Percentiles rank a stretch among this genome's conserved stretches.
Conservation (phyloP, 2,888 invertebrate species). For the Priocnemis perturbator region DNA sequence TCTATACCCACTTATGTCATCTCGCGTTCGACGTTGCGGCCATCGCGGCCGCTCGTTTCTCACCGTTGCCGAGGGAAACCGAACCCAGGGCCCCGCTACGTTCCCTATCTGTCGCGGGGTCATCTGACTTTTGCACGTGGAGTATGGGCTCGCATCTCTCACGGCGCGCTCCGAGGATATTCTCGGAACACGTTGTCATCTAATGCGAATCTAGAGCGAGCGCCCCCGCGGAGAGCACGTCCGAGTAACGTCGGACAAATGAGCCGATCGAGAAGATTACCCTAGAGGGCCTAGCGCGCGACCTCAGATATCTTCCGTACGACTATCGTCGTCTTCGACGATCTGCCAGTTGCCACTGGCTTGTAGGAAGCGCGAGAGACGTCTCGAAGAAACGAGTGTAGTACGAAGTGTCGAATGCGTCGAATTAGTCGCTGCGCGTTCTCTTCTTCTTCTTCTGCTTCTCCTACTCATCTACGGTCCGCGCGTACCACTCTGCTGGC, state of each 20-base stretch:
- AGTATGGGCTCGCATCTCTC: conserved; percentile 42
- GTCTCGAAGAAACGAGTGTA: too few relatives aligned
- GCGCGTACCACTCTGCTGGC: background rate
- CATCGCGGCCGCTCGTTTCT: conserved; percentile 41
- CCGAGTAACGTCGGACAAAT: conserved; percentile 48
- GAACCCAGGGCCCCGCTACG: conserved; percentile 47
- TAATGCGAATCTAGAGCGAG: conserved; percentile 63
- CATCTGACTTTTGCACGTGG: conserved; percentile 64
- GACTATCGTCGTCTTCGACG: too few relatives aligned
- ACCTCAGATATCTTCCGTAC: too few relatives aligned
- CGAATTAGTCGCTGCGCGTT: too few relatives aligned
- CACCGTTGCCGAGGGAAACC: conserved; percentile 37
- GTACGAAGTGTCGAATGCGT: too few relatives aligned
- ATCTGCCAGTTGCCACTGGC: too few relatives aligned
- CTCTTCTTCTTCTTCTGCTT: too few relatives aligned
- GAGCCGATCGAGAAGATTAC: conserved; percentile 51
- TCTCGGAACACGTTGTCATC: conserved; percentile 63
- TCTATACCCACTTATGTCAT: too few relatives aligned
- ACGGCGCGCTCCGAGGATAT: conserved; percentile 43
- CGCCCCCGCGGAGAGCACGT: conserved; percentile 45
- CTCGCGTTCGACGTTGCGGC: too few relatives aligned
- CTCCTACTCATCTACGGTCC: too few relatives aligned
- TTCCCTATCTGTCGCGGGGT: conserved; percentile 60
- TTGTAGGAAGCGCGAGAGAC: too few relatives aligned
- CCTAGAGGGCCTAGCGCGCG: conserved; percentile 24